Conservation (phyloP, 2,888 invertebrate genomes). For the Lymantria monacha region DNA sequence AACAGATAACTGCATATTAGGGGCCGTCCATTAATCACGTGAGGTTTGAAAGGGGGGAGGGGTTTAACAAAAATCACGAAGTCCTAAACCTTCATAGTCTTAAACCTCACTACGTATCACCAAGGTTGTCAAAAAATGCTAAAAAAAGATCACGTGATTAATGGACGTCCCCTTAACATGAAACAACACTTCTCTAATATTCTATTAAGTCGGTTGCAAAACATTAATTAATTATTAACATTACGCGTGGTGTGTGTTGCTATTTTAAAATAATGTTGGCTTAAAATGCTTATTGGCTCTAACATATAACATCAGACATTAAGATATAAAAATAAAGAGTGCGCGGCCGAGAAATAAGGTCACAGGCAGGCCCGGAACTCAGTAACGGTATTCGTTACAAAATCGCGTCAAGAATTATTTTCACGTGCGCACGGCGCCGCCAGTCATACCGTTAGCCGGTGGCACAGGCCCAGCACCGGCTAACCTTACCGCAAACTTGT, state of each 20-base stretch:
- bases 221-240: conserved; percentile 1
- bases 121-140: no score
- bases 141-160: no score
- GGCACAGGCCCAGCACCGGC: conserved; percentile 51
- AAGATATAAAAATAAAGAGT: conserved; percentile 76
- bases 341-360: conserved; percentile 74
- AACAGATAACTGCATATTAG: conserved; percentile 26
- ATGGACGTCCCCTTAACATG: no score
- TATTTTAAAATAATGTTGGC: conserved; percentile 36
- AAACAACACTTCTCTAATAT: conserved; percentile 3
- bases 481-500: conserved; percentile 50
- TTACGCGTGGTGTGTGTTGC: neutral
- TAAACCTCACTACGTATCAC: no score
- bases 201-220: conserved; percentile 9
- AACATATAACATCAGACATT: conserved; percentile 57
- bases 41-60: no score
- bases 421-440: conserved; percentile 71
- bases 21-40: no score
- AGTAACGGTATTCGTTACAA: conserved; percentile 79
- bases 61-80: no score
- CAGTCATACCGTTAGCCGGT: conserved; percentile 65
- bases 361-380: conserved; percentile 77
- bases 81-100: no score
- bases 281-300: conserved; percentile 33
- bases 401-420: conserved; percentile 81